phyloP scores from a whole-genome alignment of 2,888 invertebrate species.

The Ariolimax columbianus region DNA sequence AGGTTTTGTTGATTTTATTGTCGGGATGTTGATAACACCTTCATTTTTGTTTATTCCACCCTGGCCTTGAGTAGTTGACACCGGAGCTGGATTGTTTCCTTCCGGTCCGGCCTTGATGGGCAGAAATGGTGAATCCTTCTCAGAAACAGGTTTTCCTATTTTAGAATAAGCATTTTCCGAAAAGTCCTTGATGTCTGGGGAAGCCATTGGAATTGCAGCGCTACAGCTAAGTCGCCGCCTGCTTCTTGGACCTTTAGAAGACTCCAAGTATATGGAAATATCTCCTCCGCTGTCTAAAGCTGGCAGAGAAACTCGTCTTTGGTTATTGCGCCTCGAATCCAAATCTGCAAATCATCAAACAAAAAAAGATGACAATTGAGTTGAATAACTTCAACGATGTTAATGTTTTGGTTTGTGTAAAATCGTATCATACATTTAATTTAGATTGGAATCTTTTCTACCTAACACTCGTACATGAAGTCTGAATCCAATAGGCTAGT shows the following conservation, averaged over 20 bases:
- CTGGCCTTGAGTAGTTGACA: no score
- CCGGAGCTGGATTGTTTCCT: neutral
- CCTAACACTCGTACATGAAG: no score
- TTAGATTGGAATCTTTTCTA: no score
- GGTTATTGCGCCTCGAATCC: neutral
- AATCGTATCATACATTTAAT: no score
- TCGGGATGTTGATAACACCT: no score
- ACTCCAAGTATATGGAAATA: neutral
- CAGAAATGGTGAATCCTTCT: neutral
- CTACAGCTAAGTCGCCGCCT: constrained; percentile 29
- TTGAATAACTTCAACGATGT: no score
- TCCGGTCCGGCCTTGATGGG: neutral
- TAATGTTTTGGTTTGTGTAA: no score
- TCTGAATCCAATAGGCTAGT: no score
- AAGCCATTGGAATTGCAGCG: constrained; percentile 3
- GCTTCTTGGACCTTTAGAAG: constrained; percentile 11
- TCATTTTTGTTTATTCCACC: neutral
- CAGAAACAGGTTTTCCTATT: neutral
- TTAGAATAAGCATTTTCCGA: neutral
- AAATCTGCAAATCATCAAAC: neutral
- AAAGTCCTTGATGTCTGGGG: neutral
- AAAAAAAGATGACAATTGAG: no score
- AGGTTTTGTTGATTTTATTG: neutral
- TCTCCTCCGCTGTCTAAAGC: neutral
- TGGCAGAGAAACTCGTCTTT: constrained; percentile 31